A percentile compares a stretch with the other conserved stretches of the same genome.
Evolutionary conservation across 2,113 vertebrate species (phyloP).

Genomic region (Machaerirhynchus nigripectus): DNA sequence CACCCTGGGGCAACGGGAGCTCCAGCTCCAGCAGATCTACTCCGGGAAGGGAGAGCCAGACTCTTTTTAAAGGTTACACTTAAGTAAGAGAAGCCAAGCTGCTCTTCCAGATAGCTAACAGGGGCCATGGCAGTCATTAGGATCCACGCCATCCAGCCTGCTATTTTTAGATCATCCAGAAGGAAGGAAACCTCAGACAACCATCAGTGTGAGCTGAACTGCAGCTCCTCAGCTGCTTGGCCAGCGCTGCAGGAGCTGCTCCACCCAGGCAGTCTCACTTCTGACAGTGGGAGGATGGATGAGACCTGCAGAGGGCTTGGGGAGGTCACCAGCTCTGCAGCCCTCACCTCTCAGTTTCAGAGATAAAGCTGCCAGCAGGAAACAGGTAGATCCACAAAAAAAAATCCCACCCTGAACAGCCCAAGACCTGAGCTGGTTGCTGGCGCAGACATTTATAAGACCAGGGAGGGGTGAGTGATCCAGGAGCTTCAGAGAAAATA

Average conservation of each 20-base stretch:
- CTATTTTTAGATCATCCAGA: constrained; percentile 65
- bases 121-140: not conserved
- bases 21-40: not conserved
- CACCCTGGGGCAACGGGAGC: not conserved
- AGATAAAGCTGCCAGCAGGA: not conserved
- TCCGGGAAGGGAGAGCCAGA: not conserved
- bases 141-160: constrained; percentile 31
- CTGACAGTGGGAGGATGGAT: not conserved
- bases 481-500: not conserved
- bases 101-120: constrained; percentile 18
- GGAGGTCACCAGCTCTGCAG: not conserved
- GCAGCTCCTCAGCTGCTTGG: constrained; percentile 2
- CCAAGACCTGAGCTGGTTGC: not conserved
- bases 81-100: not conserved
- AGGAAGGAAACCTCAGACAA: constrained; percentile 66
- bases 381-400: not conserved
- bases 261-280: not conserved
- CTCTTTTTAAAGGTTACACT: not conserved
- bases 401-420: not conserved
- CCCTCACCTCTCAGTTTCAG: not conserved
- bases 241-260: not conserved
- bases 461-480: not conserved
- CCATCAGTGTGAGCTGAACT: constrained; percentile 6
- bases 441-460: not conserved
- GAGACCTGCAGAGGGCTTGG: not conserved